Base-by-base conservation (phyloP, 92 coral and sea anemone species). In the Parazoanthus darwini region DNA sequence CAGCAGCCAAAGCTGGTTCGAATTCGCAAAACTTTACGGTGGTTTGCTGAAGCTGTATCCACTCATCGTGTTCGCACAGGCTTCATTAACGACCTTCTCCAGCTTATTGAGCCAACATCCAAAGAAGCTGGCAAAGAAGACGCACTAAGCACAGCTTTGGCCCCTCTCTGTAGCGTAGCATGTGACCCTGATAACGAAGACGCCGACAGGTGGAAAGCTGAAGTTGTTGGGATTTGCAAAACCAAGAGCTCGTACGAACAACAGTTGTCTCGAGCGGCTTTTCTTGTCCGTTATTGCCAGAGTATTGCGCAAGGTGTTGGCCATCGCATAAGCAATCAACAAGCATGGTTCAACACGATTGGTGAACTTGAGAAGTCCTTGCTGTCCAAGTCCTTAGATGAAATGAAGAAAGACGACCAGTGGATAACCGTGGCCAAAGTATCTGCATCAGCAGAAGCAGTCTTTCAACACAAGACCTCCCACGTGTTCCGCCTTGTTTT, bases 261-360 rank as follows among this genome's bases (percentile, higher is more conserved):
- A 25, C 74, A 43, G 42, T 20, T 83, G 1, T 43, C 78, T 25
- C 63, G 78, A 68, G 67, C 71, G 10, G 37, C 8, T 7, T 83
- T 71, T 70, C 67, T 83, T 70, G 78, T 70, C 37, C 66, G 68
- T 3, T 83, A 70, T 15, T 83, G 87, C 43, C 78, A 83, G 37
- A 68, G 78, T 15, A n/a, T 83, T 65, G 39, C 22, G 16, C 39
- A 51, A 7, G 26, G 5, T 23, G 4, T 23, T 4, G 85, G 85
- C 16, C 63, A 44, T 68, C 67, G 15, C 65, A 13, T 71, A 44
- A 29, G 22, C 23, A 29, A 70, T 83, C 87, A 70, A 43, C 43
- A 83, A 25, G 37, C 8, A 1, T 83, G 79, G 87, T 10, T 70
- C 68, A 14, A 25, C 26, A 46, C 78, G 10, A 83, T 70, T 22